phyloP scores from a whole-genome alignment of 1,140 invertebrate species.

The Acyrthosiphon pisum region DNA sequence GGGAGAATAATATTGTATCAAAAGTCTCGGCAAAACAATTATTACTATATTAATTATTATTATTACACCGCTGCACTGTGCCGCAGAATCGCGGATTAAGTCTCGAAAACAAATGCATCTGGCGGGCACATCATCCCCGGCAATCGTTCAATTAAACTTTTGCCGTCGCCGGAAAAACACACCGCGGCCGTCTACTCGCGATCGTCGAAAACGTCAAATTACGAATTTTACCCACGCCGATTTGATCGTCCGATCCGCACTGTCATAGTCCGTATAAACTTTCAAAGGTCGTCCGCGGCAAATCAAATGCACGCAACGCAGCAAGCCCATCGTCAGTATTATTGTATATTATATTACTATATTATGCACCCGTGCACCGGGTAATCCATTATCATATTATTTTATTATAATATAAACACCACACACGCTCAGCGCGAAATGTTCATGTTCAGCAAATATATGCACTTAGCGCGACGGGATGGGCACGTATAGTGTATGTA shows the following conservation, averaged over 20 bases:
- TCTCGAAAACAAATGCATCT: background rate
- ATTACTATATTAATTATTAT: background rate
- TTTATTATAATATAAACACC: background rate
- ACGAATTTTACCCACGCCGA: background rate
- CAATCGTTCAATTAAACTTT: conserved; percentile 37
- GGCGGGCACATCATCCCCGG: background rate
- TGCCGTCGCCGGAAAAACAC: background rate
- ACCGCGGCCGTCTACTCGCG: background rate
- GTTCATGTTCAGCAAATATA: too few relatives aligned
- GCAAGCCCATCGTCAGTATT: background rate
- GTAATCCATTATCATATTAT: background rate
- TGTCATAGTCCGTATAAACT: background rate
- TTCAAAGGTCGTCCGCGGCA: background rate
- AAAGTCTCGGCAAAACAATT: background rate
- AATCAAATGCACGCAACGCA: background rate
- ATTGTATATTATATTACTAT: background rate
- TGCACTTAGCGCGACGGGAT: background rate
- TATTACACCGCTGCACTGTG: background rate
- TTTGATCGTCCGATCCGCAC: background rate
- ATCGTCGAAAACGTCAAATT: conserved; percentile 15
- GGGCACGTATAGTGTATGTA: too few relatives aligned
- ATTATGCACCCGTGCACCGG: background rate
- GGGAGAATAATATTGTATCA: background rate
- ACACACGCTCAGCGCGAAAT: background rate
- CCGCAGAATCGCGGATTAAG: background rate